phyloP scores from a whole-genome alignment of 2,888 invertebrate species.

The Phengaris arion region DNA sequence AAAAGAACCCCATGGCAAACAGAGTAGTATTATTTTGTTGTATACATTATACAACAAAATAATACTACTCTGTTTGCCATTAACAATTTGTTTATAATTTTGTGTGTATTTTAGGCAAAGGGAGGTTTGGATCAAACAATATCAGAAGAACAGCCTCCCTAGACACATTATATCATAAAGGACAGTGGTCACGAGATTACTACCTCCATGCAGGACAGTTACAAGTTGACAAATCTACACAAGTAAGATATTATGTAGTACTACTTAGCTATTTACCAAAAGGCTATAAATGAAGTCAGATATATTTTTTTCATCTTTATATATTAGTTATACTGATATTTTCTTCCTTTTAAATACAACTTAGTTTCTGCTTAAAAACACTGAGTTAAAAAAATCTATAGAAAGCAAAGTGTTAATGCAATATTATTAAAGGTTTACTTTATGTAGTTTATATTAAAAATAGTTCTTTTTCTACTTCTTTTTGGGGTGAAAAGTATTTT shows the following conservation, averaged over 20 bases:
- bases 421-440: no score
- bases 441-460: no score
- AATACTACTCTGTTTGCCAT: neutral
- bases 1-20: neutral
- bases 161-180: slow-evolving; percentile 88
- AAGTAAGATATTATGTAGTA: slow-evolving; percentile 69
- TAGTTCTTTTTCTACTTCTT: no score
- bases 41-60: neutral
- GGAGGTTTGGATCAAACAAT: slow-evolving; percentile 78
- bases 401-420: no score
- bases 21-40: no score
- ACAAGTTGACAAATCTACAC: slow-evolving; percentile 88
- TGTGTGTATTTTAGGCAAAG: slow-evolving; percentile 62
- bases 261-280: neutral
- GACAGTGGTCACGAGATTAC: slow-evolving; percentile 87
- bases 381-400: no score
- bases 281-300: no score
- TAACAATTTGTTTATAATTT: slow-evolving; percentile 10
- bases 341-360: no score
- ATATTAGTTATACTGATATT: no score
- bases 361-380: no score
- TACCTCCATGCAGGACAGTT: slow-evolving; percentile 84
- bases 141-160: slow-evolving; percentile 88
- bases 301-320: no score
- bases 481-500: no score